Evolutionary conservation across 2,888 invertebrate genomes (phyloP).

Genomic region (Dysmachus trigonus): DNA sequence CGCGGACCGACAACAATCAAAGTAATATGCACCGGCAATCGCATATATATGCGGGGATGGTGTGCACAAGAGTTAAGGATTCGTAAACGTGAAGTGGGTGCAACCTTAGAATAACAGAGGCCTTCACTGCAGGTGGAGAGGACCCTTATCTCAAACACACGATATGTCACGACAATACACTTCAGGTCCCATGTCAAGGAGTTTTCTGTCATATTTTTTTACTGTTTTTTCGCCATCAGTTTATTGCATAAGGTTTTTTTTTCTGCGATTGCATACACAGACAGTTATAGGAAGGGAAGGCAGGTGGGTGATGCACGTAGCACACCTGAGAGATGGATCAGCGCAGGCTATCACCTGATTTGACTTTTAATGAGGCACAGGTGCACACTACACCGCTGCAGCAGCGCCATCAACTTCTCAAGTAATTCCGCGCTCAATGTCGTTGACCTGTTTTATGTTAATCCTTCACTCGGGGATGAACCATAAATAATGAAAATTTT

Average conservation of each 20-base stretch:
- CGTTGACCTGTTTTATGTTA: background rate
- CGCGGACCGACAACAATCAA: slow-evolving; percentile 30
- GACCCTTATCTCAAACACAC: slow-evolving; percentile 30
- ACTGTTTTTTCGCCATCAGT: slow-evolving; percentile 15
- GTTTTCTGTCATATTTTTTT: slow-evolving; percentile 41
- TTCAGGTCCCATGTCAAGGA: slow-evolving; percentile 34
- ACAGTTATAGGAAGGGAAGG: background rate
- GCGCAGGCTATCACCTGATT: background rate
- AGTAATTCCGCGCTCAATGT: background rate
- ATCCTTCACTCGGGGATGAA: background rate
- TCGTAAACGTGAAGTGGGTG: slow-evolving; percentile 42
- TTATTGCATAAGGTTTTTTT: slow-evolving; percentile 24
- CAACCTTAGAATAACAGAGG: slow-evolving; percentile 41
- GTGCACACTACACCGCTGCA: background rate
- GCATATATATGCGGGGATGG: slow-evolving; percentile 18
- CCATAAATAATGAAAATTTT: background rate
- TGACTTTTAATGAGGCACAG: background rate
- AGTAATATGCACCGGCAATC: slow-evolving; percentile 38
- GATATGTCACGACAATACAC: slow-evolving; percentile 44
- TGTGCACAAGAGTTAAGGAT: slow-evolving; percentile 41
- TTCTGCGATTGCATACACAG: slow-evolving; percentile 16
- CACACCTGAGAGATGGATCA: background rate
- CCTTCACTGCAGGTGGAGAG: slow-evolving; percentile 11
- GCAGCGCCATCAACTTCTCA: no score
- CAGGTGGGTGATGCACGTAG: background rate